Evolutionary conservation across 2,888 invertebrate genomes (phyloP), one percentile per base, ranked within the genome.

Genomic region (Nomada hirtipes): DNA sequence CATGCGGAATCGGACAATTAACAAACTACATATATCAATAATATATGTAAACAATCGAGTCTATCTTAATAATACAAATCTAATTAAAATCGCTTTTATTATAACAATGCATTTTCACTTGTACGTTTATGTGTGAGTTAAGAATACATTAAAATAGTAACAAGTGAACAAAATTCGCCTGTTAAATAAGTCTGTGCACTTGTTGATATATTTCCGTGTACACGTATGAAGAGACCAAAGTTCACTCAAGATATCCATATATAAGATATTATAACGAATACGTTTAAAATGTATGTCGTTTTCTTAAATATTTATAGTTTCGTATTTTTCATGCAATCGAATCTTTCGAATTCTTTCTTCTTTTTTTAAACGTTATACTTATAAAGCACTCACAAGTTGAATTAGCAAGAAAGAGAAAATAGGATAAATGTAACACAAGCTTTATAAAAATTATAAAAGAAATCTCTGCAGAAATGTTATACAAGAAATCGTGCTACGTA

Each of bases 201-300:
- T 29, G 63, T 11, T 15, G 23, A 7, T 2, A 11, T 36, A 36
- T 13, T 50, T 29, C 15, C 7, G 1, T 23, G 1, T 2, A 36
- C 18, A 52, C 23, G 4, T 13, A 47, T 60, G 20, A 4, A 10
- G 42, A 23, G 61, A 26, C 2, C 75, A 85, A 85, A 85, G 85
- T 79, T 50, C 74, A 79, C 7, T 18, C 11, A 3, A 57, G 10
- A 47, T 47, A 47, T 47, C 70, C 60, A 79, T 18, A 20, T 57
- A 18, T 50, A 47, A 23, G 3, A 70, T 36, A 71, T 20, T 42
- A 2, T 10, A 11, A 29, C 23, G 23, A 42, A 29, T n/a, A 73
- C 23, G 29, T 42, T 53, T 7, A 9, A 59, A 2, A 1, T 29
- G 15, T 36, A 18, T 10, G 9, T 10, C n/a, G 15, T 20, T 23